Percentiles rank a stretch among this genome's conserved stretches.
These are phyloP conservation scores for Loriculus beryllinus DNA, from an alignment of 2,797 vertebrate genomes.

Conservation along the genomic window DNA sequence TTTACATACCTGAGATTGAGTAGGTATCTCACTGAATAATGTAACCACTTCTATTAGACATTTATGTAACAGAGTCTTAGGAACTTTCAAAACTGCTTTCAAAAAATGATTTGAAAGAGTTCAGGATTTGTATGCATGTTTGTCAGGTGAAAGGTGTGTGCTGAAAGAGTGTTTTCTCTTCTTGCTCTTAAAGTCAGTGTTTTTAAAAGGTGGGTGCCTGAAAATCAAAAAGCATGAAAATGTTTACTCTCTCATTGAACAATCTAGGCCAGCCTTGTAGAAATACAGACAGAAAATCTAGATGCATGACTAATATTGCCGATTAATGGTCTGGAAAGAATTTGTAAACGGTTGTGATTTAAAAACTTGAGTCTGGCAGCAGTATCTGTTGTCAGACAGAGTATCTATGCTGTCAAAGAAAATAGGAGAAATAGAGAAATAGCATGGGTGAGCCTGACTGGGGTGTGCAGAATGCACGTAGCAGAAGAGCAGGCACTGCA, in stretches of 20 bases:
- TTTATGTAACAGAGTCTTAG: not conserved
- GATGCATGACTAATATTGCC: not conserved
- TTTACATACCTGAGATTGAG: not conserved
- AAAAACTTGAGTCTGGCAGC: not conserved
- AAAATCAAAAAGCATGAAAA: not conserved
- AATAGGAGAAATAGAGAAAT: not conserved
- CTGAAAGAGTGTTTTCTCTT: not conserved
- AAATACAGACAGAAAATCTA: not conserved
- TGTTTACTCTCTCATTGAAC: not conserved
- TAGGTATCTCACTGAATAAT: not conserved
- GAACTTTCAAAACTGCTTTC: not conserved
- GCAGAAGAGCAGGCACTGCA: not conserved
- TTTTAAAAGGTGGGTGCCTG: not conserved
- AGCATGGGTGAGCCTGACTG: not conserved
- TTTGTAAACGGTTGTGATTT: not conserved
- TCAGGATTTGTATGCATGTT: not conserved
- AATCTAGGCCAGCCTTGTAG: not conserved
- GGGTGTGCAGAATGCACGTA: rapidly evolving
- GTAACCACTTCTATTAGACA: not conserved
- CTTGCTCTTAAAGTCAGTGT: not conserved
- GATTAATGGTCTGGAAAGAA: not conserved
- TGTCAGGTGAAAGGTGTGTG: not conserved
- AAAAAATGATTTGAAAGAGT: not conserved
- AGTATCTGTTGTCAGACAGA: not conserved
- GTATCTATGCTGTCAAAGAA: not conserved